These are phyloP conservation scores for Sparus aurata DNA, from an alignment of 2,797 vertebrate genomes.

Conservation along the genomic window DNA sequence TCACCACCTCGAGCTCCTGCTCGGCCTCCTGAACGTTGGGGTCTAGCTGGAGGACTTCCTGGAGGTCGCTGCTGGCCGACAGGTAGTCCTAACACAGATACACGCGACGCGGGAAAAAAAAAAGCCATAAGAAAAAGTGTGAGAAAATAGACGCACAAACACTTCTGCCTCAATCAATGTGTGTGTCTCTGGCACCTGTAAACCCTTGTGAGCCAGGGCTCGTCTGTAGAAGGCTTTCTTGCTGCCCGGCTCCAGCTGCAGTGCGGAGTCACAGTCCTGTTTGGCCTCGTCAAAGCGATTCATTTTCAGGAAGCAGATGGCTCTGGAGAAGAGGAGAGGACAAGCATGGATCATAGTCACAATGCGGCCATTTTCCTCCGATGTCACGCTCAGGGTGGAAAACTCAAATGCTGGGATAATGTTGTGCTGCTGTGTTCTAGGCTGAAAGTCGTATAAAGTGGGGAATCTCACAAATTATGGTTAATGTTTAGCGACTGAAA, in stretches of 20 bases:
- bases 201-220: conserved; percentile 93
- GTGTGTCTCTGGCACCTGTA: conserved; percentile 87
- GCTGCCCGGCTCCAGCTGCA: conserved; percentile 89
- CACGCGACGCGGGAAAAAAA: background rate
- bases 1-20: conserved; percentile 89
- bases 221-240: conserved; percentile 96
- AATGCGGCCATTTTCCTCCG: too few relatives aligned
- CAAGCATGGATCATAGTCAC: too few relatives aligned
- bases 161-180: background rate
- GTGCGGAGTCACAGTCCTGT: conserved; percentile 92
- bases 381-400: too few relatives aligned
- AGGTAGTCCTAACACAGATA: conserved; percentile 88
- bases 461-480: too few relatives aligned
- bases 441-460: too few relatives aligned
- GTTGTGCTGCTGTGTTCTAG: too few relatives aligned
- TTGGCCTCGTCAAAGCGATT: conserved; percentile 91
- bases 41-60: conserved; percentile 90
- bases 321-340: conserved; percentile 81
- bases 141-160: background rate
- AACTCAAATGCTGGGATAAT: too few relatives aligned
- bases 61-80: conserved; percentile 90
- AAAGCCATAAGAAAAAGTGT: background rate
- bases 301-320: conserved; percentile 94
- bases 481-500: too few relatives aligned
- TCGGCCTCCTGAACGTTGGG: conserved; percentile 90